These are phyloP conservation scores for Melanotus villosus DNA, from an alignment of 2,888 invertebrate genomes.

Conservation along the genomic window DNA sequence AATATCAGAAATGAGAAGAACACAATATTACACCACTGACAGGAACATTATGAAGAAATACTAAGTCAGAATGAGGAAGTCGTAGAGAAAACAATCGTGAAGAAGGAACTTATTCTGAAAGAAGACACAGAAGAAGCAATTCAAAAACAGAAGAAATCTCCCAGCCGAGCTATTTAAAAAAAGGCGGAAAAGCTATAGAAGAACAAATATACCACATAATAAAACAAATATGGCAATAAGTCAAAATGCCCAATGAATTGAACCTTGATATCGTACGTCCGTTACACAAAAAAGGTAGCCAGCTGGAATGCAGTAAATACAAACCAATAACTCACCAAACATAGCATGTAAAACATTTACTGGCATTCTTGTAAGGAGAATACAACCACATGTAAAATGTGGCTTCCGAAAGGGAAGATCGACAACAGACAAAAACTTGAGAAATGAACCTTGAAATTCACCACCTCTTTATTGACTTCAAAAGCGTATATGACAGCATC, in stretches of 20 bases:
- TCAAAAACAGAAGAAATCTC: not conserved
- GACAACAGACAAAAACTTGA: not conserved
- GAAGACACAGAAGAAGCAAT: not conserved
- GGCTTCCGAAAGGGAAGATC: not conserved
- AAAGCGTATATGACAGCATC: not conserved
- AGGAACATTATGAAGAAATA: conserved; percentile 5
- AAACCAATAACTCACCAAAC: not conserved
- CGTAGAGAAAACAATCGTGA: not conserved
- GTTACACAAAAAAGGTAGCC: not conserved
- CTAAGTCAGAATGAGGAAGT: not conserved
- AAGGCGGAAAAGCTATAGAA: conserved; percentile 1
- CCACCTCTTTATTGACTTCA: not conserved
- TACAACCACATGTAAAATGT: conserved; percentile 8
- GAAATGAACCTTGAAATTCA: not conserved
- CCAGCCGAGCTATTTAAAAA: conserved; percentile 11
- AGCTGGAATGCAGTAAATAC: conserved; percentile 5
- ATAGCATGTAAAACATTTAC: conserved; percentile 8
- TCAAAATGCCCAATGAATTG: not conserved
- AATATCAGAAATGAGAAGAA: not conserved
- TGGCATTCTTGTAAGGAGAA: not conserved
- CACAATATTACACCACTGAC: not conserved
- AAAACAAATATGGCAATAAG: not conserved
- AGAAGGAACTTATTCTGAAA: not conserved
- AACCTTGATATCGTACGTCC: not conserved
- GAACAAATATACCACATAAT: not conserved